phyloP scores from a whole-genome alignment of 2,797 vertebrate genomes.

The Microctenopoma stevenorrisi region DNA sequence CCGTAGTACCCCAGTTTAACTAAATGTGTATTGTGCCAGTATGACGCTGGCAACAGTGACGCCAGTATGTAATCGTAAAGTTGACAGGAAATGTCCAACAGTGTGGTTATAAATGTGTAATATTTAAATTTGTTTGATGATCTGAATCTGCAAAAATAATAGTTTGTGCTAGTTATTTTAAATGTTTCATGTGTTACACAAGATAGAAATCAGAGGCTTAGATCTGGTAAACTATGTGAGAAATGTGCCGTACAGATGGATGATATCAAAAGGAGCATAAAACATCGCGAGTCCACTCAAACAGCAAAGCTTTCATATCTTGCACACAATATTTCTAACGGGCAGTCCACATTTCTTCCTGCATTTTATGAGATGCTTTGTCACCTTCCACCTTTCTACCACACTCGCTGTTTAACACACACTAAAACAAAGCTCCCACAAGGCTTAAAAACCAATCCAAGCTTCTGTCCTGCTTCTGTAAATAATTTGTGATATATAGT shows the following conservation, averaged over 20 bases:
- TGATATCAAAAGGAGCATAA: conserved; percentile 16
- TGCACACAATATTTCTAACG: conserved; percentile 54
- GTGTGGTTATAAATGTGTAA: no score
- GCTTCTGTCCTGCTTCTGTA: conserved; percentile 54
- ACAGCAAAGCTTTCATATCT: conserved; percentile 48
- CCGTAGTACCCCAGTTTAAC: no score
- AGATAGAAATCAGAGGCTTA: conserved; percentile 54
- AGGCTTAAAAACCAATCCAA: conserved; percentile 58
- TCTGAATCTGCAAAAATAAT: no score
- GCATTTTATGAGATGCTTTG: conserved; percentile 59
- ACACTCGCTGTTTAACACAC: conserved; percentile 55
- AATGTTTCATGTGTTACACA: neutral
- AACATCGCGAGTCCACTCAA: conserved; percentile 25
- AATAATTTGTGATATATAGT: conserved; percentile 64
- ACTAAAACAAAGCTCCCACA: conserved; percentile 52
- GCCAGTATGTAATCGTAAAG: no score
- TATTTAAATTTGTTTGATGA: no score
- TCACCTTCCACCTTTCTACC: conserved; percentile 35
- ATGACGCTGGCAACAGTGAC: no score
- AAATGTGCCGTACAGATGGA: conserved; percentile 38
- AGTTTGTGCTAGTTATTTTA: no score
- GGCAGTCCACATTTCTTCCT: conserved; percentile 48
- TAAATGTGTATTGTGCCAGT: no score
- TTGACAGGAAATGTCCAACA: no score
- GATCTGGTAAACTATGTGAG: conserved; percentile 40